Evolutionary conservation across 2,797 vertebrate genomes (phyloP), one percentile per base, ranked within the genome.

Genomic region (Enteromius fasciolatus): DNA sequence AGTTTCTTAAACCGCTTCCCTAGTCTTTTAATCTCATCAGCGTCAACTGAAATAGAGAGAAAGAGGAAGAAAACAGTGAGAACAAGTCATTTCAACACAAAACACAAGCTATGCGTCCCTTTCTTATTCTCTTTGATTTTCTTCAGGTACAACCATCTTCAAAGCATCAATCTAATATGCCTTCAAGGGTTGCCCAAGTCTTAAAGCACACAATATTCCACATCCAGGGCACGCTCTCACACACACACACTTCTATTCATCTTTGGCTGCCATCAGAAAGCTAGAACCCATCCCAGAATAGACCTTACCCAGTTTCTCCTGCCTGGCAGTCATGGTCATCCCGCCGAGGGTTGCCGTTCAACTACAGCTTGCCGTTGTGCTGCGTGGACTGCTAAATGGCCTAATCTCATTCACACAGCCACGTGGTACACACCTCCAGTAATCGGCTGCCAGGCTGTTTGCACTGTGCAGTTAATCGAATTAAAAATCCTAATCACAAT

Each of bases 1-100:
- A 99, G 97, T 92, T 99, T 99, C 95, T 99, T 99, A 95, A 99
- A 99, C 90, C 98, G 94, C 93, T 99, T 99, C 81, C 98, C 98
- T 95, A 99, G 96, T 93, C 98, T 95, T 95, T 99, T 99, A 94
- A 99, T 99, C 95, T 99, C 98, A 95, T 99, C 98, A 86, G 98
- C 97, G 93, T 99, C 98, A 88, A 99, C 96, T 97, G 88, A 72
- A 87, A 88, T 44, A 82, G 28, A 69, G 83, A 48, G 50, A 52
- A 46, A 46, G 8, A 52, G 25, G 44, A 4, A 86, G 59, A 76
- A 61, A 46, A 31, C 3, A 73, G 54, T 17, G 44, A 69, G 39
- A 44, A 15, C 31, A 23, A 70, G 1, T 28, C 20, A 52, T 39
- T 59, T 74, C 10, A 39, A 73, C 4, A 77, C 18, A 46, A 48